Conservation (phyloP, 2,888 invertebrate genomes). For the Diarsia rubi region DNA sequence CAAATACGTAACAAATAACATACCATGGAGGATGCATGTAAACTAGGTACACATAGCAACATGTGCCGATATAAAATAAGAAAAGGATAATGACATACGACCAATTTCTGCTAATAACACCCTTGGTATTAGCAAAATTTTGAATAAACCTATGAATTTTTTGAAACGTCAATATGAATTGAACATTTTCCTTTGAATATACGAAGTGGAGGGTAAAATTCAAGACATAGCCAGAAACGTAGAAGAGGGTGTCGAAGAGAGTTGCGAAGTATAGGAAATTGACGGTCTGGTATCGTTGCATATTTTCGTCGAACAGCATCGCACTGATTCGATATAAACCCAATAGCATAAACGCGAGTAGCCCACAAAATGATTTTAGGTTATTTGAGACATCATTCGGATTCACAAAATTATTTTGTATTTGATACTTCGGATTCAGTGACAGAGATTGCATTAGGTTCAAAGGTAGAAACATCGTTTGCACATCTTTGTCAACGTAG, state of each 20-base stretch:
- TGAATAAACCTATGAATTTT: slow-evolving; percentile 36
- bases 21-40: slow-evolving; percentile 13
- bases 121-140: not conserved
- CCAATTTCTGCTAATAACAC: slow-evolving; percentile 31
- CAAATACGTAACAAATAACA: not conserved
- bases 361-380: slow-evolving; percentile 28
- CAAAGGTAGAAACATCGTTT: slow-evolving; percentile 30
- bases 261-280: slow-evolving; percentile 32
- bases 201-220: slow-evolving; percentile 18
- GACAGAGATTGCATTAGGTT: slow-evolving; percentile 33
- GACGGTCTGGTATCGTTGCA: slow-evolving; percentile 1
- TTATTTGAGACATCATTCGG: slow-evolving; percentile 23
- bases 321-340: not conserved
- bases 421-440: slow-evolving; percentile 32
- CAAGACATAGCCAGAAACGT: slow-evolving; percentile 17
- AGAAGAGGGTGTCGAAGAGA: slow-evolving; percentile 21
- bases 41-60: not conserved
- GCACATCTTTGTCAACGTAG: slow-evolving; percentile 39
- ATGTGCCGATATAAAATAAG: not conserved
- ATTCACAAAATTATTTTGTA: slow-evolving; percentile 21
- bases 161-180: slow-evolving; percentile 53
- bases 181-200: slow-evolving; percentile 30
- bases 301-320: not conserved
- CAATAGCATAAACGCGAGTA: not conserved
- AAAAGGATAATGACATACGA: not conserved